Base-by-base conservation (phyloP, 2,113 vertebrate species). In the Struthio camelus region DNA sequence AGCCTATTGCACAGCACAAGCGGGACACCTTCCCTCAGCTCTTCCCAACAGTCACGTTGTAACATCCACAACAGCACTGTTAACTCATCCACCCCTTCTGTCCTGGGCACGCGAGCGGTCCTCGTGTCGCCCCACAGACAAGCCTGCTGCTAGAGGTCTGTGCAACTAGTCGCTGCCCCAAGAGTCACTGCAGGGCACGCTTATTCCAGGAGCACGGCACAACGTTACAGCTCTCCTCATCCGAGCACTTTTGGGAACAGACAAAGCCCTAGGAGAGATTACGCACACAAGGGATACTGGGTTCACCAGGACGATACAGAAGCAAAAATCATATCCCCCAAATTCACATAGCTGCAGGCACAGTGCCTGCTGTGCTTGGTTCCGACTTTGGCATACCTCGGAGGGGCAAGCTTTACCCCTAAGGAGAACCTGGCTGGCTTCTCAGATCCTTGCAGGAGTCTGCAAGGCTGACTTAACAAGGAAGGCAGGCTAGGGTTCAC, bases 91-190 rank as follows among this genome's bases (percentile, higher is more conserved):
- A 48, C 38, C 23, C 44, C 42, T 40, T 56, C 16, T 14, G 78
- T 42, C 42, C 50, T 0, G 2, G 42, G 30, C 30, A 24, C 1
- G 2, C 3, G 16, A 32, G 51, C 28, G 1, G 27, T 18, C 10
- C 69, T 46, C 46, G 13, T 2, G 1, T 12, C 18, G 48, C 42
- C 54, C 40, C 46, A 30, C 4, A 1, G 42, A 27, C n/a, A 40
- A 18, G 46, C 4, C 56, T 50, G 25, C 17, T 62, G 24, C 12
- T 48, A 19, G 46, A 48, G 18, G 46, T 48, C 18, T 48, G 18
- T 48, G 18, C 18, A 7, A 64, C 38, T n/a, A 64, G 61, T 24
- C 38, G 16, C 38, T 64, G 42, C 42, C 30, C 44, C 20, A 17
- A 19, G 38, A 16, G 38, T 40, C 64, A 42, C 27, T 40, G 11